Evolutionary conservation across 2,797 vertebrate genomes (phyloP), one percentile per base, ranked within the genome.

Genomic region (Acipenser ruthenus): DNA sequence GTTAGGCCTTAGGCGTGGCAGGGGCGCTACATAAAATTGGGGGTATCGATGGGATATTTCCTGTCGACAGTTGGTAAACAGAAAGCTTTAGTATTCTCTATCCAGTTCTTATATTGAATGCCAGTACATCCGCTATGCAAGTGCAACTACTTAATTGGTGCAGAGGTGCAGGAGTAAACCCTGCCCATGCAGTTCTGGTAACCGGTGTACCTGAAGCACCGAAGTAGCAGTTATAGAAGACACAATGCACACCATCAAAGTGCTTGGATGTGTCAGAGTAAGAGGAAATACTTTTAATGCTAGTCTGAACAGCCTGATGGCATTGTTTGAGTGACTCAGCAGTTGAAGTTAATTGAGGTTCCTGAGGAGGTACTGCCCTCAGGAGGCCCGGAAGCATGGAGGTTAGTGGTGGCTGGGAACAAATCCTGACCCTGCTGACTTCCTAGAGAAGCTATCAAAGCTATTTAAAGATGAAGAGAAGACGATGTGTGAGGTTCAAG

Each of bases 401-500:
- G 49, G 48, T 8, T 63, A 47, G 47, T 63, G 37, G 23, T 49
- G 10, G 48, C 2, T 5, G 2, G 8, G 10, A 63, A 11, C 37
- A 18, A 53, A 49, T 52, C 0, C 18, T 18, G 12, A 65, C 10
- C 18, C 18, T 52, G 49, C 15, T 23, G n/a, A 49, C 1, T 18
- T 18, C 15, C 15, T 18, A 18, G 52, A 8, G 8, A 65, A 65
- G 50, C 50, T 65, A 13, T 23, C n/a, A 6, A 7, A 13, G 11
- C 10, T 65, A 5, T 12, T 65, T 3, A 49, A 53, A 13, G 50
- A 15, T 52, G 64, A 65, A n/a, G 49, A 50, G 5, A 65, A 65
- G 18, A 51, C 64, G 13, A 23, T 65, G 51, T 13, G 49, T 65
- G 64, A 65, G 51, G 6, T 65, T 7, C 50, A 65, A 12, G 50